Evolutionary conservation across 2,113 vertebrate genomes (phyloP).

Genomic region (Rhagologus leucostigma): DNA sequence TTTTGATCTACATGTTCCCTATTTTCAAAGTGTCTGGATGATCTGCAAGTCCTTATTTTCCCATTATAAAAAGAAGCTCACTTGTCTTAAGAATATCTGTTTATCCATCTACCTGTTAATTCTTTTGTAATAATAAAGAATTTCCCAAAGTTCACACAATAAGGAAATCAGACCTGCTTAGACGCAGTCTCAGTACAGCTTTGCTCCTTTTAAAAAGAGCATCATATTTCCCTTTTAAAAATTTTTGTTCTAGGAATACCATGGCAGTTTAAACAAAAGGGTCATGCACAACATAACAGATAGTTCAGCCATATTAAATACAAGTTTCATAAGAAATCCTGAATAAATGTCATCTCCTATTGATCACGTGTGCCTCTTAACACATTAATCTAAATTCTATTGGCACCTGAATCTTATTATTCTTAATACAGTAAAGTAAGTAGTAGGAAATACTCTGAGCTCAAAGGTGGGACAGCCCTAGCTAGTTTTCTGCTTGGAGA

Average conservation of each 20-base stretch:
- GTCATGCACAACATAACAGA: background rate
- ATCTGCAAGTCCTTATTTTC: background rate
- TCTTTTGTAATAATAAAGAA: background rate
- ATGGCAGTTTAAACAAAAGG: background rate
- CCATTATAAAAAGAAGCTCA: background rate
- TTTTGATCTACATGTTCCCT: background rate
- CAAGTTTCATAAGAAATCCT: background rate
- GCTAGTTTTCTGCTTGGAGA: background rate
- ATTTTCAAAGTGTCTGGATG: background rate
- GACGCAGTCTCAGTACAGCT: background rate
- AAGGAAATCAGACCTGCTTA: background rate
- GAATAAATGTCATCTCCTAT: background rate
- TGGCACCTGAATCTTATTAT: background rate
- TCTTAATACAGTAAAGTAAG: background rate
- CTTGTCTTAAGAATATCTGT: background rate
- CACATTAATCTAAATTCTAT: background rate
- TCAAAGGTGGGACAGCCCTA: background rate
- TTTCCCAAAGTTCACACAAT: background rate
- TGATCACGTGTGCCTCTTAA: background rate
- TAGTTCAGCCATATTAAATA: background rate
- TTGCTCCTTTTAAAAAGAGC: background rate
- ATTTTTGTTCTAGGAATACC: background rate
- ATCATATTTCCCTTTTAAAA: background rate
- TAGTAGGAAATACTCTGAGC: background rate
- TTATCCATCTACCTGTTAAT: background rate